Evolutionary conservation across 2,113 vertebrate genomes (phyloP).

Genomic region (Peromyscus maniculatus): DNA sequence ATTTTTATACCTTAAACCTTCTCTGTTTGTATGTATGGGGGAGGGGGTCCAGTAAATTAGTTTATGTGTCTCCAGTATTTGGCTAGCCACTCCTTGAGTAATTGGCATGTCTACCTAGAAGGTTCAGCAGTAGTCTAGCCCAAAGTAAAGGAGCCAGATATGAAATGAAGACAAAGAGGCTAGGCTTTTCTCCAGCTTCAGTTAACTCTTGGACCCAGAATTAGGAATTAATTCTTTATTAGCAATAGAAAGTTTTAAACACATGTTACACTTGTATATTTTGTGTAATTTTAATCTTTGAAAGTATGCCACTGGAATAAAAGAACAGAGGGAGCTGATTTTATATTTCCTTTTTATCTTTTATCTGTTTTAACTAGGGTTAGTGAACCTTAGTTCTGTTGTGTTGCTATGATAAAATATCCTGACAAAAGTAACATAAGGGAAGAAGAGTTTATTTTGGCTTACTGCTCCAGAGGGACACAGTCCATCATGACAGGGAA

Average conservation of each 20-base stretch:
- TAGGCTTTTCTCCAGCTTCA: neutral
- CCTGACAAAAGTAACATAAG: too few species aligned
- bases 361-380: neutral
- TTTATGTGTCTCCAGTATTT: neutral
- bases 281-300: neutral
- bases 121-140: neutral
- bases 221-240: neutral
- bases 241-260: neutral
- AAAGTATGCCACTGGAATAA: neutral
- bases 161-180: neutral
- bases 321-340: neutral
- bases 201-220: neutral
- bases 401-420: neutral
- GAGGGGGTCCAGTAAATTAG: neutral
- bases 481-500: too few species aligned
- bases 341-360: neutral
- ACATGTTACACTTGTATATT: neutral
- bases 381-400: neutral
- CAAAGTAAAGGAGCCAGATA: neutral
- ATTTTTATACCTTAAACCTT: neutral
- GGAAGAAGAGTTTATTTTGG: too few species aligned
- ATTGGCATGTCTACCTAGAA: neutral
- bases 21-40: neutral
- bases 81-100: neutral
- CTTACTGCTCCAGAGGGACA: too few species aligned